Conservation (phyloP, 1,140 invertebrate species). For the Magallana ariakensis region DNA sequence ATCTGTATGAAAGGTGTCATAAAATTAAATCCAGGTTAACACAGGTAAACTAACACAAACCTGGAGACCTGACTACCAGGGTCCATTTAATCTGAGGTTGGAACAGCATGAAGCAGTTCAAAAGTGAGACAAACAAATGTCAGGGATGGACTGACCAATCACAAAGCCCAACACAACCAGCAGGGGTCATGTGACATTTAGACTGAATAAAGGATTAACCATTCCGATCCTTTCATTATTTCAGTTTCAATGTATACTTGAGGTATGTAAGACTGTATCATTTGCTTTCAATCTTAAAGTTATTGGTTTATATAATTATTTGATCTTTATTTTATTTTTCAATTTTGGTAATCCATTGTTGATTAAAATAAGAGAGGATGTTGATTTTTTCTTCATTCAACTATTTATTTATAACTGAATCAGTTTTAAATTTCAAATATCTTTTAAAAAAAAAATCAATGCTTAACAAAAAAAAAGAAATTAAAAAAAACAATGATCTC, state of each 20-base stretch:
- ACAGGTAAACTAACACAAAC: slow-evolving; percentile 4
- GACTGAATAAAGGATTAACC: not conserved
- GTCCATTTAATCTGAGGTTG: not conserved
- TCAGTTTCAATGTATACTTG: not conserved
- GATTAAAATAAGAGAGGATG: not conserved
- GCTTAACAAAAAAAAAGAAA: too few relatives aligned
- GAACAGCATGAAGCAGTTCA: slow-evolving; percentile 3
- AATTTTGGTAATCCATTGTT: not conserved
- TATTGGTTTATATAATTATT: not conserved
- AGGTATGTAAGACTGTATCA: not conserved
- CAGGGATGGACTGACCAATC: not conserved
- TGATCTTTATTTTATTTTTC: not conserved
- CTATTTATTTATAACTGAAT: not conserved
- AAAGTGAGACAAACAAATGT: slow-evolving; percentile 26
- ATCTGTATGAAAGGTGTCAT: not conserved
- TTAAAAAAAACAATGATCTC: too few relatives aligned
- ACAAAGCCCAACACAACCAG: not conserved
- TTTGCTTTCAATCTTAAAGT: not conserved
- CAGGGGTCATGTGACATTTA: slow-evolving; percentile 22
- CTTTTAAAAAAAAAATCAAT: too few relatives aligned
- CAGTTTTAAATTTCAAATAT: too few relatives aligned
- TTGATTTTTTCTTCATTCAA: not conserved
- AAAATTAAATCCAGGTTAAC: not conserved
- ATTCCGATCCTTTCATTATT: not conserved
- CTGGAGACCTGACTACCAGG: not conserved